phyloP scores from a whole-genome alignment of 2,797 vertebrate species.

The Pantherophis alleghaniensis region DNA sequence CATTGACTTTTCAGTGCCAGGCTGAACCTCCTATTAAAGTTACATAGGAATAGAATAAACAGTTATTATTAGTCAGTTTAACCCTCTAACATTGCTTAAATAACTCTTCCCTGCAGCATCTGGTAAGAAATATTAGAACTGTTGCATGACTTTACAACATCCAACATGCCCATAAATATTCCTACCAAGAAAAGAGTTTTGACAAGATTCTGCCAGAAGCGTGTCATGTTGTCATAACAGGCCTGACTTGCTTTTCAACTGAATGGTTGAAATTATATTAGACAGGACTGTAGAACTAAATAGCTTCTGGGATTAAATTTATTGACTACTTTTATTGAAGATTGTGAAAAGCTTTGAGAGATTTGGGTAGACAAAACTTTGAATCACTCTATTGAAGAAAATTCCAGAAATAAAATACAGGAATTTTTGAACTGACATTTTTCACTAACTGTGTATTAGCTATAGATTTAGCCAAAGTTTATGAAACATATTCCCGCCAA shows the following conservation, averaged over 20 bases:
- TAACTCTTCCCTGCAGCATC: not conserved
- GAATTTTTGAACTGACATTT: not conserved
- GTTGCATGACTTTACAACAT: not conserved
- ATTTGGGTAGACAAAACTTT: not conserved
- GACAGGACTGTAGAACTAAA: not conserved
- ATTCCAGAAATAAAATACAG: not conserved
- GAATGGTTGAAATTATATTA: not conserved
- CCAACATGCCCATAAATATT: not conserved
- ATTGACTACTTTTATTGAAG: not conserved
- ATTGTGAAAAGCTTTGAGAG: not conserved
- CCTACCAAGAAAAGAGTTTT: not conserved
- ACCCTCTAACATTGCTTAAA: not conserved
- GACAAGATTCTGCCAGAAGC: not conserved
- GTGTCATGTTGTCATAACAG: not conserved
- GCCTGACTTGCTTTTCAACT: not conserved
- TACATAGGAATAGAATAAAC: not conserved
- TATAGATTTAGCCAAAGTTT: not conserved
- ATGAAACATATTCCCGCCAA: not conserved
- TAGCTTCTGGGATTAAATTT: not conserved
- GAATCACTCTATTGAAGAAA: not conserved
- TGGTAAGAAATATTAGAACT: not conserved
- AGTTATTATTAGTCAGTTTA: not conserved
- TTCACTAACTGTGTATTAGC: not conserved
- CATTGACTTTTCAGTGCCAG: slow-evolving; percentile 14
- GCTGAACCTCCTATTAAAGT: slow-evolving; percentile 40